phyloP scores from a whole-genome alignment of 2,797 vertebrate species.

The Anguilla pacifica region DNA sequence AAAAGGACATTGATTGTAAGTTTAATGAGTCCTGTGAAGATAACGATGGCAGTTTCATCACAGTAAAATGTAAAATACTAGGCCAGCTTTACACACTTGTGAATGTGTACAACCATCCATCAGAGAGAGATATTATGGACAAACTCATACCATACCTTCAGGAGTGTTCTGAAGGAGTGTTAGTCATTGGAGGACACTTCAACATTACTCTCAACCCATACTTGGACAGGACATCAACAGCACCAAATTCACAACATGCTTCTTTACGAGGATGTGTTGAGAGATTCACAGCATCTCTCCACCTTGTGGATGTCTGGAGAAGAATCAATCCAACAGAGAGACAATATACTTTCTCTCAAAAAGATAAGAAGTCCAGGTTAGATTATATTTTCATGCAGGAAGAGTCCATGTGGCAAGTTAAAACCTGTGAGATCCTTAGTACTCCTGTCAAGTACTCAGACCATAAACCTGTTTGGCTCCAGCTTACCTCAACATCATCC shows the following conservation, averaged over 20 bases:
- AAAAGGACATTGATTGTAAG: background rate
- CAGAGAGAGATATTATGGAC: background rate
- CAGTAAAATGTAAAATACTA: background rate
- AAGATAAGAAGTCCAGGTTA: background rate
- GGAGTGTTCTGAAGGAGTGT: too few relatives aligned
- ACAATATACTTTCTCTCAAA: background rate
- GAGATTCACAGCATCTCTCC: background rate
- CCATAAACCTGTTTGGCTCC: too few relatives aligned
- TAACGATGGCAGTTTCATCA: background rate
- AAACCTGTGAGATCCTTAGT: too few relatives aligned
- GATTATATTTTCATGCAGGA: background rate
- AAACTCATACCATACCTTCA: background rate
- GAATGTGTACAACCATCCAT: background rate
- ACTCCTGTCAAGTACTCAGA: too few relatives aligned
- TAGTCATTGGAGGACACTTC: slow-evolving; percentile 11
- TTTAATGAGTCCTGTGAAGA: background rate
- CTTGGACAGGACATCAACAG: too few relatives aligned
- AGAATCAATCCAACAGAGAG: background rate
- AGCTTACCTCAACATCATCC: too few relatives aligned
- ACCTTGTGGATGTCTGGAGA: background rate
- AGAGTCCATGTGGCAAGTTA: too few relatives aligned
- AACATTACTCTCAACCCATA: background rate
- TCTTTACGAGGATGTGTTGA: background rate
- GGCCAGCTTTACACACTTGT: background rate
- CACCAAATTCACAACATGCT: too few relatives aligned